Evolutionary conservation across 1,140 invertebrate species (phyloP).

Genomic region (Tetramorium simillimum): DNA sequence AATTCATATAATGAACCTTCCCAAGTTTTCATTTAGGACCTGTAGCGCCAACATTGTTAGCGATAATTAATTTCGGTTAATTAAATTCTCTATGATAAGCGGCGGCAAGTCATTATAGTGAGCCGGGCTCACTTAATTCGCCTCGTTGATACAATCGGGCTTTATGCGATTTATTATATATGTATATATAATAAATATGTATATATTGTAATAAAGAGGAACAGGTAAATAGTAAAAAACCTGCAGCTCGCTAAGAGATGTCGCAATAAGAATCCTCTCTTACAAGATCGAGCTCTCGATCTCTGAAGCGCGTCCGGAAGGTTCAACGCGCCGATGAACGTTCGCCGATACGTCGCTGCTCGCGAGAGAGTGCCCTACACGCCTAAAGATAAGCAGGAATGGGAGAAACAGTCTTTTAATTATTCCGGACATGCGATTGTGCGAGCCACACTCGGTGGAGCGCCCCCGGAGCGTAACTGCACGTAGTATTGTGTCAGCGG

Average conservation of each 20-base stretch:
- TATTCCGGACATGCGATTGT: constrained; percentile 71
- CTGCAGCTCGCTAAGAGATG: not conserved
- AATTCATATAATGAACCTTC: not conserved
- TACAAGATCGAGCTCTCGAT: not conserved
- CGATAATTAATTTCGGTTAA: constrained; percentile 1
- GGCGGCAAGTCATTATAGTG: not conserved
- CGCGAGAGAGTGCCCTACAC: not conserved
- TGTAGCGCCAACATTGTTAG: not conserved
- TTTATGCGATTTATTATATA: not conserved
- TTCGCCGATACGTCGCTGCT: not conserved
- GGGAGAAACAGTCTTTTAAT: constrained; percentile 67
- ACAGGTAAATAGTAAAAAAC: no score
- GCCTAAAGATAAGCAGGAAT: constrained; percentile 28
- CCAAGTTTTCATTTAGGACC: not conserved
- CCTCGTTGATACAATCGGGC: not conserved
- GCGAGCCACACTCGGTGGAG: constrained; percentile 68
- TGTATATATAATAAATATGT: no score
- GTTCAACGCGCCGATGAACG: constrained; percentile 13
- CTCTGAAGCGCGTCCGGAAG: not conserved
- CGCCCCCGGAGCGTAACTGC: constrained; percentile 75
- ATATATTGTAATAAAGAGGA: not conserved
- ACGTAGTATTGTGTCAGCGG: constrained; percentile 83
- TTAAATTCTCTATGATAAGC: not conserved
- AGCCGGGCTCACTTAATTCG: not conserved
- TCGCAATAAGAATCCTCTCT: not conserved